Evolutionary conservation across 2,113 vertebrate genomes (phyloP).

Genomic region (Phycodurus eques): DNA sequence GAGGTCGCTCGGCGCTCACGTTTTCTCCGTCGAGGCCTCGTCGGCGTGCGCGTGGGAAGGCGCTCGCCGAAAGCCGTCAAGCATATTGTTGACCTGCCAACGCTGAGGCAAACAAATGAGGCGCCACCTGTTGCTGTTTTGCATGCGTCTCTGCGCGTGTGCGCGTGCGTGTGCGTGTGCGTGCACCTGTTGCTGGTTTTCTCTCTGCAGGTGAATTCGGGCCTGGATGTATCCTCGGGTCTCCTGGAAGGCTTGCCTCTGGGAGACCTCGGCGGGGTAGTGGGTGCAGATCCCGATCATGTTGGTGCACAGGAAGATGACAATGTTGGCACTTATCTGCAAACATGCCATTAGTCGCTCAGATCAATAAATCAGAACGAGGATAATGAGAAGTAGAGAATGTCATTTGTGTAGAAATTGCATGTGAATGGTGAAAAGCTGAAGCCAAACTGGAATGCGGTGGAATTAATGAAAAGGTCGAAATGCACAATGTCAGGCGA

Average conservation of each 20-base stretch:
- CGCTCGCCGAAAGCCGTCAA: slow-evolving; percentile 49
- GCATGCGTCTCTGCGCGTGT: neutral
- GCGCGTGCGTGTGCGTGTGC: neutral
- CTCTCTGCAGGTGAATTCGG: slow-evolving; percentile 88
- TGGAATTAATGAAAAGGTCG: neutral
- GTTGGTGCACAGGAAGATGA: slow-evolving; percentile 94
- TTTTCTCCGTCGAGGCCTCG: slow-evolving; percentile 38
- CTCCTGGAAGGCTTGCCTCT: slow-evolving; percentile 96
- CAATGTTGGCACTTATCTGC: slow-evolving; percentile 87
- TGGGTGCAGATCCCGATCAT: slow-evolving; percentile 95
- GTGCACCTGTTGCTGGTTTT: slow-evolving; percentile 94
- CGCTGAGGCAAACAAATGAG: slow-evolving; percentile 49
- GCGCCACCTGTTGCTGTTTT: slow-evolving; percentile 51
- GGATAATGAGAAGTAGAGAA: too few species aligned
- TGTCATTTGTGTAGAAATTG: too few species aligned
- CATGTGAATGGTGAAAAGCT: neutral
- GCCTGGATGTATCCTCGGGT: slow-evolving; percentile 95
- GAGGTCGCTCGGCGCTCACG: slow-evolving; percentile 45
- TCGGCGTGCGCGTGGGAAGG: slow-evolving; percentile 59
- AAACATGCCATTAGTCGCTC: slow-evolving; percentile 2
- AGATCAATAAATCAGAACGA: neutral
- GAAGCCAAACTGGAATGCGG: neutral
- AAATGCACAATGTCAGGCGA: neutral
- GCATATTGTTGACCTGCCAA: slow-evolving; percentile 60
- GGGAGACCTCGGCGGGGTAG: slow-evolving; percentile 94